These are phyloP conservation scores for Merops nubicus DNA, from an alignment of 2,113 vertebrate species.

Conservation along the genomic window DNA sequence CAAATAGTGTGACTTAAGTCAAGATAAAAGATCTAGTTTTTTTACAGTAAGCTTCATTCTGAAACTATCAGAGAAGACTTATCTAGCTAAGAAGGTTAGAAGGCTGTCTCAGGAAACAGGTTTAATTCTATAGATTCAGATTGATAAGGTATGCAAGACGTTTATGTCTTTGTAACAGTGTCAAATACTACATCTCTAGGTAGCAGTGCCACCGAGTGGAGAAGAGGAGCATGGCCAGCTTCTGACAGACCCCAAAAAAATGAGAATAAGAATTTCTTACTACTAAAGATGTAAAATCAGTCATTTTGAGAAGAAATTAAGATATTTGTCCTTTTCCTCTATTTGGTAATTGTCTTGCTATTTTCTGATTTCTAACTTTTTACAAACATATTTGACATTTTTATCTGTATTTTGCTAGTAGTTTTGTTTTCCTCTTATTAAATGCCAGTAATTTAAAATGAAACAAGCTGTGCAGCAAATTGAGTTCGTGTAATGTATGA, in stretches of 20 bases:
- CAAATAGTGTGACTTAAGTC: neutral
- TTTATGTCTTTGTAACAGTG: neutral
- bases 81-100: neutral
- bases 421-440: neutral
- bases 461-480: neutral
- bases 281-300: neutral
- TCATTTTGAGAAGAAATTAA: neutral
- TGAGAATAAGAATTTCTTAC: neutral
- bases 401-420: neutral
- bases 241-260: neutral
- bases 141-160: accelerated
- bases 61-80: neutral
- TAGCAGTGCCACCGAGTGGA: constrained; percentile 66
- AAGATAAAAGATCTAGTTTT: neutral
- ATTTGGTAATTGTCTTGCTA: neutral
- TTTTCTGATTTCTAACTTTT: neutral
- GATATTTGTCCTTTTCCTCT: neutral
- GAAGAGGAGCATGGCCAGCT: neutral
- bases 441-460: neutral
- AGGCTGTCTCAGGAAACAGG: neutral
- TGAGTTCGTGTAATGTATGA: neutral
- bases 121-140: neutral
- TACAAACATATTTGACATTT: neutral
- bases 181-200: neutral
- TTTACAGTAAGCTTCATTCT: neutral